A percentile compares a stretch with the other conserved stretches of the same genome.
Conservation (phyloP, 2,113 vertebrate species). For the Steatornis caripensis region DNA sequence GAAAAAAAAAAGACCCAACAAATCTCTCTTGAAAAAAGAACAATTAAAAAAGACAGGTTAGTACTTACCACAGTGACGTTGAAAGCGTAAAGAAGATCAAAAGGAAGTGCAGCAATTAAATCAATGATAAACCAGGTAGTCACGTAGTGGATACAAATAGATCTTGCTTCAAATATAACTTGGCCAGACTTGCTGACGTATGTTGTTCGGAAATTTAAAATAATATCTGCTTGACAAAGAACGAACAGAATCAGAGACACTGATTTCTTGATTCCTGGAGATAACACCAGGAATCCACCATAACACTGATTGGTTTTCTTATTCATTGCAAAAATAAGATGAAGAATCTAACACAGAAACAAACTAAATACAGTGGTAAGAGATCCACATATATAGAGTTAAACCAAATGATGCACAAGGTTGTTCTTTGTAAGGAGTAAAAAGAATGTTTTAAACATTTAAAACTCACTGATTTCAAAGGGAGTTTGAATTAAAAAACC, state of each 20-base stretch:
- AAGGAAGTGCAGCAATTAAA: slow-evolving; percentile 93
- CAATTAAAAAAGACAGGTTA: neutral
- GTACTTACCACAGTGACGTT: slow-evolving; percentile 97
- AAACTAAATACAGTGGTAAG: neutral
- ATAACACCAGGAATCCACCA: neutral
- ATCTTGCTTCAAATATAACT: slow-evolving; percentile 96
- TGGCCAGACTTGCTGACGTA: slow-evolving; percentile 98
- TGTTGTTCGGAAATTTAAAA: slow-evolving; percentile 96
- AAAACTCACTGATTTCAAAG: neutral
- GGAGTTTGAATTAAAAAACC: neutral
- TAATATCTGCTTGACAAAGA: slow-evolving; percentile 84
- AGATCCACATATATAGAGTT: neutral
- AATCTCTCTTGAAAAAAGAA: neutral
- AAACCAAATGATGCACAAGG: neutral
- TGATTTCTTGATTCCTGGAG: neutral
- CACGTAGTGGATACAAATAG: slow-evolving; percentile 97
- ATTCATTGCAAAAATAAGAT: neutral
- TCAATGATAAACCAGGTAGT: slow-evolving; percentile 99
- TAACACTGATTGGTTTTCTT: neutral
- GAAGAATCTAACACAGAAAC: neutral
- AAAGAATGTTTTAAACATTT: neutral
- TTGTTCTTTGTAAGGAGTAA: neutral
- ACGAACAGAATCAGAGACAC: slow-evolving; percentile 14
- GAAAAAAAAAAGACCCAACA: neutral
- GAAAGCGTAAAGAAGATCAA: slow-evolving; percentile 96